Percentiles rank a stretch among this genome's conserved stretches.
phyloP scores from a whole-genome alignment of 2,113 vertebrate genomes.

The Nansenia antarctica region DNA sequence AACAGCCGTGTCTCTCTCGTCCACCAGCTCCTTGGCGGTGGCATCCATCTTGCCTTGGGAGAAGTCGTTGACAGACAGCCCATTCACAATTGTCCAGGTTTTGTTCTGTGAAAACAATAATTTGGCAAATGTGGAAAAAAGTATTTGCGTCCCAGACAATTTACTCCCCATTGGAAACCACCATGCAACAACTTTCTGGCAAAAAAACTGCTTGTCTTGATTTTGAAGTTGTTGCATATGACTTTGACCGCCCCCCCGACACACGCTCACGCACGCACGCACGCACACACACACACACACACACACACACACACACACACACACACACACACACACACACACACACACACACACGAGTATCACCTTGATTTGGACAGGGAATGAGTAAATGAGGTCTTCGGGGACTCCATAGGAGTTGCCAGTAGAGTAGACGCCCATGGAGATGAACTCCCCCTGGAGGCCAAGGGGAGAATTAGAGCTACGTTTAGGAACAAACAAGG shows the following conservation, averaged over 20 bases:
- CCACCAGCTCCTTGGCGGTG: conserved; percentile 88
- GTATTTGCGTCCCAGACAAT: too few relatives aligned
- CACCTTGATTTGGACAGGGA: conserved; percentile 95
- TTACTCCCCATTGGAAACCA: too few relatives aligned
- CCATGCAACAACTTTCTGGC: too few relatives aligned
- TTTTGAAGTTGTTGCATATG: too few relatives aligned
- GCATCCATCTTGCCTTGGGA: conserved; percentile 89
- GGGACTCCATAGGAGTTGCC: conserved; percentile 89
- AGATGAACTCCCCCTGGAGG: conserved; percentile 88
- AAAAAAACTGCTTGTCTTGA: too few relatives aligned
- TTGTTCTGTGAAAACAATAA: conserved; percentile 80
- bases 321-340: too few relatives aligned
- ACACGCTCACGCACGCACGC: too few relatives aligned
- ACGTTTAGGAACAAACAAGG: background rate
- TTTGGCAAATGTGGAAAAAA: too few relatives aligned
- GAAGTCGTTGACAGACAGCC: conserved; percentile 88
- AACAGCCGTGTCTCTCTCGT: conserved; percentile 92
- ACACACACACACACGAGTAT: too few relatives aligned
- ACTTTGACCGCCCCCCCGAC: too few relatives aligned
- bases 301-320: too few relatives aligned
- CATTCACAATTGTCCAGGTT: conserved; percentile 89
- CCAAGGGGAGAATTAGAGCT: background rate
- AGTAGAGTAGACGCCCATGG: conserved; percentile 94
- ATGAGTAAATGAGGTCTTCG: conserved; percentile 92
- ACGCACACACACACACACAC: too few relatives aligned